Evolutionary conservation across 1,140 invertebrate species (phyloP).

Genomic region (Zaprionus inermis): DNA sequence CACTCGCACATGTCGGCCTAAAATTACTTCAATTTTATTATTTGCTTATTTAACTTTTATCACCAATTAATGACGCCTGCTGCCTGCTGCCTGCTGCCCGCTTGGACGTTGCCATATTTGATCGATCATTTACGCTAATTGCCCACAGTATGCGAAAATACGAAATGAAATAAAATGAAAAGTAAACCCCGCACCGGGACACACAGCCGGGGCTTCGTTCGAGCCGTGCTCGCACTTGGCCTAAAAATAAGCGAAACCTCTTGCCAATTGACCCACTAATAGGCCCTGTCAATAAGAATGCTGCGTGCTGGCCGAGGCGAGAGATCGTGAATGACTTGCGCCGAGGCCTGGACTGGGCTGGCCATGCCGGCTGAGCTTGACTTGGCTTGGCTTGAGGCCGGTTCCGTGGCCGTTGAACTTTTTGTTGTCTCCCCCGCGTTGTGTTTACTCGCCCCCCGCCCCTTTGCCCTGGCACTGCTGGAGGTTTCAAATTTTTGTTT

Average conservation of each 20-base stretch:
- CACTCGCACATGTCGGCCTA: conserved; percentile 42
- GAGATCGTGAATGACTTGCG: conserved; percentile 35
- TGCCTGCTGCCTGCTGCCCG: conserved; percentile 10
- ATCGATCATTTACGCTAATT: conserved; percentile 73
- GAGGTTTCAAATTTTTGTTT: conserved; percentile 43
- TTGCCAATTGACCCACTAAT: conserved; percentile 78
- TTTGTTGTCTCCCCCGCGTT: neutral
- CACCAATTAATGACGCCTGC: conserved; percentile 67
- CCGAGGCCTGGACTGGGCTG: neutral
- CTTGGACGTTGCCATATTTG: conserved; percentile 50
- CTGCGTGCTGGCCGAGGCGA: conserved; percentile 3
- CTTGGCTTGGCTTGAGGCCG: conserved; percentile 8
- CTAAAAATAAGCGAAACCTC: conserved; percentile 54
- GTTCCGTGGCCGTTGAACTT: conserved; percentile 61
- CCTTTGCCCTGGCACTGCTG: neutral
- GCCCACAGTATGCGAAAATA: conserved; percentile 59
- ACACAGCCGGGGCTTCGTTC: neutral
- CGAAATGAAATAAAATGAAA: conserved; percentile 43
- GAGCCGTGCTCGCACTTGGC: conserved; percentile 50
- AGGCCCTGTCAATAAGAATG: conserved; percentile 67
- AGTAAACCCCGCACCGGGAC: conserved; percentile 25
- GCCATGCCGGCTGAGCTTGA: neutral
- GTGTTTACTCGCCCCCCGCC: neutral
- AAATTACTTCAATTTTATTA: conserved; percentile 76
- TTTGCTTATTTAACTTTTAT: conserved; percentile 83